Conservation (phyloP, 2,797 vertebrate species). For the Neopelma chrysocephalum region DNA sequence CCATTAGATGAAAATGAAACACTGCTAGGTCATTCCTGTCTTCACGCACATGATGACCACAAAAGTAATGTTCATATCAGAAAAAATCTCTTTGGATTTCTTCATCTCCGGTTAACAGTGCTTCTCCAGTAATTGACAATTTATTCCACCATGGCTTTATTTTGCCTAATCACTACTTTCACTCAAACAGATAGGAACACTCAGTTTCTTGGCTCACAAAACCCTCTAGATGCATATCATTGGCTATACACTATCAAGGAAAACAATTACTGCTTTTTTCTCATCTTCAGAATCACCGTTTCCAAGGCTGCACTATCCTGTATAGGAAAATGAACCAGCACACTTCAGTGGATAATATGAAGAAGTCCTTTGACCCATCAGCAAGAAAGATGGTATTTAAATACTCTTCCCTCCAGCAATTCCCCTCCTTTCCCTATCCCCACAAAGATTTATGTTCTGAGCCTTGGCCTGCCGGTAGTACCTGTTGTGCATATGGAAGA, state of each 20-base stretch:
- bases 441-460: slow-evolving; percentile 55
- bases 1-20: slow-evolving; percentile 19
- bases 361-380: slow-evolving; percentile 2
- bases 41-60: neutral
- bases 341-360: neutral
- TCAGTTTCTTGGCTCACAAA: neutral
- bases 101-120: neutral
- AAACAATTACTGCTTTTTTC: neutral
- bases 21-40: neutral
- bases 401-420: slow-evolving; percentile 35
- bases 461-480: neutral
- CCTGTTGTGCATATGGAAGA: slow-evolving; percentile 13
- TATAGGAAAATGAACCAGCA: neutral
- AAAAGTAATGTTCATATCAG: neutral
- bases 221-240: neutral
- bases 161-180: neutral
- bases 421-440: neutral
- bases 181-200: neutral
- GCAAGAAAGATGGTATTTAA: slow-evolving; percentile 41
- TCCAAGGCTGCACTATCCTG: neutral
- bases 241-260: neutral
- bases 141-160: neutral
- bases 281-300: neutral
- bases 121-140: neutral
- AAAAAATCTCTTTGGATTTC: neutral